Evolutionary conservation across 2,888 invertebrate species (phyloP).

Genomic region (Hypselothyrea guttata): DNA sequence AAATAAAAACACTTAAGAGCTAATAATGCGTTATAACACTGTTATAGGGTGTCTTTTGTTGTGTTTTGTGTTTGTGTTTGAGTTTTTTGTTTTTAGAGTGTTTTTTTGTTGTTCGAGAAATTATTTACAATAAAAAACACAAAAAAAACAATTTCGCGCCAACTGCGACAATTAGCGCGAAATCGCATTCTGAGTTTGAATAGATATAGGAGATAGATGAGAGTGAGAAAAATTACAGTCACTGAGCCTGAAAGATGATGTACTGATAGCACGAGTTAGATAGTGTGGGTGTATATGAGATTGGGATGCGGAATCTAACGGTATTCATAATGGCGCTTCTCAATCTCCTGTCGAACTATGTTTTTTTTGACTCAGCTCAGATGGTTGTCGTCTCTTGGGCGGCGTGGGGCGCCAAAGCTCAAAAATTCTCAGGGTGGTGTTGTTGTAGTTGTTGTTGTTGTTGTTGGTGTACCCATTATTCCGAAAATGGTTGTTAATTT

Average conservation of each 20-base stretch:
- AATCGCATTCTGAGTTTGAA: slow-evolving; percentile 43
- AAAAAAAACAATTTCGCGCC: slow-evolving; percentile 51
- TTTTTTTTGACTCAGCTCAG: slow-evolving; percentile 39
- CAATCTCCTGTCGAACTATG: slow-evolving; percentile 51
- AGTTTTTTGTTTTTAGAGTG: slow-evolving; percentile 21
- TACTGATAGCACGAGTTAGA: slow-evolving; percentile 18
- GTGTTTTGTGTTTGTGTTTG: slow-evolving; percentile 36
- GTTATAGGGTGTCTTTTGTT: slow-evolving; percentile 37
- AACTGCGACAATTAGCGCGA: slow-evolving; percentile 36
- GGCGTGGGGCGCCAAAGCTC: slow-evolving; percentile 42
- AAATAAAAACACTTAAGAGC: slow-evolving; percentile 80
- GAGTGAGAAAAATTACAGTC: slow-evolving; percentile 52
- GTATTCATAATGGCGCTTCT: slow-evolving; percentile 20
- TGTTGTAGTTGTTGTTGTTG: slow-evolving; percentile 41
- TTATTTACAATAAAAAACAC: slow-evolving; percentile 77
- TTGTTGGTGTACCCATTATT: slow-evolving; percentile 12
- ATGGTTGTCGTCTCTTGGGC: slow-evolving; percentile 18
- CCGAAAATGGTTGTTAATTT: neutral
- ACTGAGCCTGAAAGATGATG: slow-evolving; percentile 44
- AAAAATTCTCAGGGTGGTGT: slow-evolving; percentile 25
- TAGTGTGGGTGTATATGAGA: slow-evolving; percentile 4
- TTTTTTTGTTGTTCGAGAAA: slow-evolving; percentile 56
- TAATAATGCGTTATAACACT: slow-evolving; percentile 80
- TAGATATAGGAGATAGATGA: slow-evolving; percentile 35
- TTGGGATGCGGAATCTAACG: slow-evolving; percentile 18